Evolutionary conservation across 2,113 vertebrate species (phyloP).

Genomic region (Dasyornis broadbenti): DNA sequence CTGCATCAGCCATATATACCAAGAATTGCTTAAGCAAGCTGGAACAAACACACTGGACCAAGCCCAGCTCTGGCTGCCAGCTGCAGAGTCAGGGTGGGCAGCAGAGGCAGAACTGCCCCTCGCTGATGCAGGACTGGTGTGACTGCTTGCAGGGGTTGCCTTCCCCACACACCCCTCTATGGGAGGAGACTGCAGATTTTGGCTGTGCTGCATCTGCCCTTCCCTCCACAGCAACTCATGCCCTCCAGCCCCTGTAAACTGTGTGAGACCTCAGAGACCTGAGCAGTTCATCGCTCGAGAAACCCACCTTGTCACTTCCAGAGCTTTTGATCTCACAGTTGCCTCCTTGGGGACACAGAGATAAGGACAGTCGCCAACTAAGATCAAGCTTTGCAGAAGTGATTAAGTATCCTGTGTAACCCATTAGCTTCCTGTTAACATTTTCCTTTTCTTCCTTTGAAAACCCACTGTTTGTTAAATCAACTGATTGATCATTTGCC

Average conservation of each 20-base stretch:
- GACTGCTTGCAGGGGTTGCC: background rate
- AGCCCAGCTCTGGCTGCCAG: background rate
- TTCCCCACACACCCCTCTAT: background rate
- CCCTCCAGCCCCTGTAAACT: fast-evolving
- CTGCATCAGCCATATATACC: background rate
- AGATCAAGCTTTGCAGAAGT: background rate
- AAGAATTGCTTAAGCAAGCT: background rate
- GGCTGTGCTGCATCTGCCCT: background rate
- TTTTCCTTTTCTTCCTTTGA: slow-evolving; percentile 35
- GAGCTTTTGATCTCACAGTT: background rate
- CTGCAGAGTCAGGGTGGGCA: background rate
- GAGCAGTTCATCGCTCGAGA: background rate
- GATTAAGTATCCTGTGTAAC: slow-evolving; percentile 24
- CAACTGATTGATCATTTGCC: slow-evolving; percentile 20
- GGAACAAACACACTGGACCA: background rate
- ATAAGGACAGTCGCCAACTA: background rate
- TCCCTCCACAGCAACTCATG: background rate
- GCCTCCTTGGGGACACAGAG: background rate
- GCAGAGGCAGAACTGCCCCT: background rate
- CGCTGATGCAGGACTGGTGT: background rate
- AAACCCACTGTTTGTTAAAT: background rate
- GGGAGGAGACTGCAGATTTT: background rate
- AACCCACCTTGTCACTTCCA: background rate
- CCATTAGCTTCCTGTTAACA: slow-evolving; percentile 35
- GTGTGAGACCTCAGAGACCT: background rate